phyloP scores from a whole-genome alignment of 2,888 invertebrate genomes.

The Microctonus hyperodae region DNA sequence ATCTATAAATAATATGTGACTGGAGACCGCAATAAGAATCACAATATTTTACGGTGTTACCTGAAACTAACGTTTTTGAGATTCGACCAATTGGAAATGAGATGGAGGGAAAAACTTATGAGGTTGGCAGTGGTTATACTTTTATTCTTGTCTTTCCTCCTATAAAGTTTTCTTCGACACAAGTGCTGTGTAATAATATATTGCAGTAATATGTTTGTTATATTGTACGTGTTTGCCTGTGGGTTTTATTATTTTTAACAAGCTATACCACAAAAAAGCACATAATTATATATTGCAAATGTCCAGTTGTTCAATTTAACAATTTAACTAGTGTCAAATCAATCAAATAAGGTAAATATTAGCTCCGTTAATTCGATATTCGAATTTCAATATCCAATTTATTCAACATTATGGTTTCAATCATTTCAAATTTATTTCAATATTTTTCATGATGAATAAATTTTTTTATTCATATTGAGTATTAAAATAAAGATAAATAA shows the following conservation, averaged over 20 bases:
- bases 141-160: neutral
- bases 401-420: too few relatives aligned
- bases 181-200: neutral
- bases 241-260: too few relatives aligned
- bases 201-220: neutral
- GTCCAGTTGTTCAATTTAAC: conserved; percentile 2
- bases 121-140: neutral
- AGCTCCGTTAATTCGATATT: too few relatives aligned
- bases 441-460: too few relatives aligned
- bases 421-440: too few relatives aligned
- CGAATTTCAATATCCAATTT: too few relatives aligned
- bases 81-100: conserved; percentile 23
- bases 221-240: too few relatives aligned
- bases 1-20: conserved; percentile 42
- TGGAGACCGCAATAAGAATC: conserved; percentile 41
- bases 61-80: conserved; percentile 33
- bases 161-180: neutral
- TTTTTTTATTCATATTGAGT: too few relatives aligned
- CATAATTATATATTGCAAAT: neutral
- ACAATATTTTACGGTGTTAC: conserved; percentile 42
- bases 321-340: too few relatives aligned
- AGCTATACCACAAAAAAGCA: neutral
- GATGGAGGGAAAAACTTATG: conserved; percentile 10
- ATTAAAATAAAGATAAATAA: neutral
- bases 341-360: too few relatives aligned